Percentiles rank a stretch among this genome's conserved stretches.
phyloP scores from a whole-genome alignment of 1,140 invertebrate genomes.

The Drosophila burlai region DNA sequence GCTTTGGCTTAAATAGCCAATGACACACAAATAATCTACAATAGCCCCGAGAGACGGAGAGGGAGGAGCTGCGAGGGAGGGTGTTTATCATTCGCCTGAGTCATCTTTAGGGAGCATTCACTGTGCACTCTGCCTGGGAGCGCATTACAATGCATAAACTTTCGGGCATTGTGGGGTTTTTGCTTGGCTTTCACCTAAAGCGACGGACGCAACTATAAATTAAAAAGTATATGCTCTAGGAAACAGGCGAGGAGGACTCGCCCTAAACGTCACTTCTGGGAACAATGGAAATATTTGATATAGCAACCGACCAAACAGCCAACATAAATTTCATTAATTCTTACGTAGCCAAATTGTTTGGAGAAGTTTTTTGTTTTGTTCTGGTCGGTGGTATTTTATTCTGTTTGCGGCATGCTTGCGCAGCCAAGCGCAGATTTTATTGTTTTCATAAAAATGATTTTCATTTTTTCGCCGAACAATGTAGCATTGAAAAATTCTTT shows the following conservation, averaged over 20 bases:
- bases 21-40: slow-evolving; percentile 53
- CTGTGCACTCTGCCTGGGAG: slow-evolving; percentile 43
- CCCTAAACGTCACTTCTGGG: slow-evolving; percentile 40
- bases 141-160: slow-evolving; percentile 72
- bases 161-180: slow-evolving; percentile 29
- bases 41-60: slow-evolving; percentile 13
- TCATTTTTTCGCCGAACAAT: slow-evolving; percentile 61
- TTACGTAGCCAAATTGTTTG: slow-evolving; percentile 56
- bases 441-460: slow-evolving; percentile 75
- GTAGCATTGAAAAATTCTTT: slow-evolving; percentile 49
- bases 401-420: slow-evolving; percentile 16
- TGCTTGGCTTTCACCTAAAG: slow-evolving; percentile 39
- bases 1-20: slow-evolving; percentile 51
- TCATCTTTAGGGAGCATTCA: slow-evolving; percentile 60
- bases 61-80: background rate
- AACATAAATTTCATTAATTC: slow-evolving; percentile 77
- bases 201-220: slow-evolving; percentile 57
- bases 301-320: slow-evolving; percentile 6
- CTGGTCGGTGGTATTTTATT: slow-evolving; percentile 8
- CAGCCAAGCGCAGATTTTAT: slow-evolving; percentile 60
- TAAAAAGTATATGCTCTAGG: slow-evolving; percentile 26
- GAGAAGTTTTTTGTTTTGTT: slow-evolving; percentile 34
- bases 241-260: too few relatives aligned
- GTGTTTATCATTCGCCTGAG: slow-evolving; percentile 44
- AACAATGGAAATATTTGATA: slow-evolving; percentile 64